Percentiles rank a stretch among this genome's conserved stretches.
These are phyloP conservation scores for Paratilapia polleni DNA, from an alignment of 2,113 vertebrate species.

Conservation along the genomic window DNA sequence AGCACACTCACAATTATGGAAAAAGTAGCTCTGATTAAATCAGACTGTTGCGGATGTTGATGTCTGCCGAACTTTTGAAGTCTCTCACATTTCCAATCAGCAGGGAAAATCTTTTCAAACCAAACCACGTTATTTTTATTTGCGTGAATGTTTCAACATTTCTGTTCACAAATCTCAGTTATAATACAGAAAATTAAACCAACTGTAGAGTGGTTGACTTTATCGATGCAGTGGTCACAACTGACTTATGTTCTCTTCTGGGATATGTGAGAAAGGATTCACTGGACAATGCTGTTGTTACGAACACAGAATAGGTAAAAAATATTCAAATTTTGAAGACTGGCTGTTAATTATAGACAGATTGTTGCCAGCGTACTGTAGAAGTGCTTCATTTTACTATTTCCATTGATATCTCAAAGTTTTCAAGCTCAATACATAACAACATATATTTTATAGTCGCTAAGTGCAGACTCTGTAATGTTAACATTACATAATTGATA, in stretches of 20 bases:
- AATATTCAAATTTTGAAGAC: not conserved
- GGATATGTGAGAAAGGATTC: not conserved
- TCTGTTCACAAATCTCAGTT: not conserved
- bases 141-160: not conserved
- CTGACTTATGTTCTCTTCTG: not conserved
- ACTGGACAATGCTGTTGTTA: not conserved
- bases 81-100: not conserved
- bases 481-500: not conserved
- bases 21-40: slow-evolving; percentile 5
- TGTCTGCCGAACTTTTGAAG: not conserved
- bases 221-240: not conserved
- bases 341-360: not conserved
- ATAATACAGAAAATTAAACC: not conserved
- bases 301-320: not conserved
- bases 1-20: not conserved
- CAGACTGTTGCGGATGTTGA: not conserved
- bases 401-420: not conserved
- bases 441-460: not conserved
- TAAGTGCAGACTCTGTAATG: not conserved
- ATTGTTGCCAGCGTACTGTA: not conserved
- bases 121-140: not conserved
- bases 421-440: not conserved
- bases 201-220: not conserved
- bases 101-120: not conserved
- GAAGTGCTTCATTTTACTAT: not conserved